Conservation (phyloP, 2,888 invertebrate genomes). For the Alviniconcha strummeri region DNA sequence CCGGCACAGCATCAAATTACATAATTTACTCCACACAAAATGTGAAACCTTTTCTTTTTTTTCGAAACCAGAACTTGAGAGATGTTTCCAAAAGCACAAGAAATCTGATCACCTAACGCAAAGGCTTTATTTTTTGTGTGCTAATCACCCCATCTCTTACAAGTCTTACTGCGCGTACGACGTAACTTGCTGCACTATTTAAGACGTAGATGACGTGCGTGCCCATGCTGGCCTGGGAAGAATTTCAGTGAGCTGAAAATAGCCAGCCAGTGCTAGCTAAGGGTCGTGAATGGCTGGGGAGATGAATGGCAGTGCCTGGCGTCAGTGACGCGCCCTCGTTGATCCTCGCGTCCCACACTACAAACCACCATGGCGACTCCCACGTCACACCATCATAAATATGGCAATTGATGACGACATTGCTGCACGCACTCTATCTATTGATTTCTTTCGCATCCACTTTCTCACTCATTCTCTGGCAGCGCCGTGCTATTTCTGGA, state of each 20-base stretch:
- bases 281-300: slow-evolving; percentile 21
- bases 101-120: no score
- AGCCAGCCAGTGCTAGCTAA: slow-evolving; percentile 1
- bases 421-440: neutral
- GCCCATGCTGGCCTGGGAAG: slow-evolving; percentile 8
- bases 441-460: neutral
- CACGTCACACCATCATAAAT: neutral
- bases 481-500: no score
- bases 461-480: no score
- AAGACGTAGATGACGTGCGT: slow-evolving; percentile 4
- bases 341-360: neutral
- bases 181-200: neutral
- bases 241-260: slow-evolving; percentile 15
- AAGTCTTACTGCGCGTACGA: neutral
- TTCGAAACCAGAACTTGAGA: no score
- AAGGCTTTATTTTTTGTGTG: no score
- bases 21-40: no score
- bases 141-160: no score
- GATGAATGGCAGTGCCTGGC: slow-evolving; percentile 14
- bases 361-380: neutral
- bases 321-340: slow-evolving; percentile 10
- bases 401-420: neutral
- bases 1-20: no score
- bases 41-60: no score
- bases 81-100: no score